These are phyloP conservation scores for Trichogramma evanescens DNA, from an alignment of 2,888 invertebrate genomes.

Conservation along the genomic window DNA sequence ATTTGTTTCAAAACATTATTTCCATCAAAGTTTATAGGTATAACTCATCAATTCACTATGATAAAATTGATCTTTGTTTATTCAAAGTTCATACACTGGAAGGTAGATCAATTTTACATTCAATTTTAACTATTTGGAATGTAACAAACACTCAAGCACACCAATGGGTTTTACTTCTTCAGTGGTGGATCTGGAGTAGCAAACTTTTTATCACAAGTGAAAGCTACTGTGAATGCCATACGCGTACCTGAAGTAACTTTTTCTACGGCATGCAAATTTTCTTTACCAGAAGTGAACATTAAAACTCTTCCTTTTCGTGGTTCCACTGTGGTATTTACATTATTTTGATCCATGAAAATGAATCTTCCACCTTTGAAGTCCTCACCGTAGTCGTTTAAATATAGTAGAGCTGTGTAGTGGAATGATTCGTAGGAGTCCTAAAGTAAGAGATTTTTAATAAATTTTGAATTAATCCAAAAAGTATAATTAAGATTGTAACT, in stretches of 20 bases:
- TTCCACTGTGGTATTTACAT: slow-evolving; percentile 64
- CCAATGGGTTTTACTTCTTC: slow-evolving; percentile 14
- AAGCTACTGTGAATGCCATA: slow-evolving; percentile 79
- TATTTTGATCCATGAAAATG: slow-evolving; percentile 64
- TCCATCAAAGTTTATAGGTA: too few relatives aligned
- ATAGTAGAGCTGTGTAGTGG: slow-evolving; percentile 78
- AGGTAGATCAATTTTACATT: too few relatives aligned
- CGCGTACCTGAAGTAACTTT: slow-evolving; percentile 67
- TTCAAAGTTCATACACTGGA: too few relatives aligned
- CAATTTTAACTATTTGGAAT: too few relatives aligned
- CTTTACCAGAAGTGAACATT: slow-evolving; percentile 81
- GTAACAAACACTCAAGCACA: background rate
- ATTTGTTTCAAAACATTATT: too few relatives aligned
- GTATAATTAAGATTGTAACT: slow-evolving; percentile 16
- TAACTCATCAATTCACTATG: too few relatives aligned
- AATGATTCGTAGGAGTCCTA: slow-evolving; percentile 81
- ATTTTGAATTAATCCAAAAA: background rate
- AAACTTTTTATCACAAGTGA: slow-evolving; percentile 69
- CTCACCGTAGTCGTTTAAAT: slow-evolving; percentile 65
- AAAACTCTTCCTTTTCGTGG: slow-evolving; percentile 71
- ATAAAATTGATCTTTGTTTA: too few relatives aligned
- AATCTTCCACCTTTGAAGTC: slow-evolving; percentile 82
- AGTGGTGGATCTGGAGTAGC: slow-evolving; percentile 58
- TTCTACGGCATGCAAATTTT: slow-evolving; percentile 79
- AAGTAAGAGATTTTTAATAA: slow-evolving; percentile 31